phyloP scores from a whole-genome alignment of 2,888 invertebrate species.

The Netelia virgata region DNA sequence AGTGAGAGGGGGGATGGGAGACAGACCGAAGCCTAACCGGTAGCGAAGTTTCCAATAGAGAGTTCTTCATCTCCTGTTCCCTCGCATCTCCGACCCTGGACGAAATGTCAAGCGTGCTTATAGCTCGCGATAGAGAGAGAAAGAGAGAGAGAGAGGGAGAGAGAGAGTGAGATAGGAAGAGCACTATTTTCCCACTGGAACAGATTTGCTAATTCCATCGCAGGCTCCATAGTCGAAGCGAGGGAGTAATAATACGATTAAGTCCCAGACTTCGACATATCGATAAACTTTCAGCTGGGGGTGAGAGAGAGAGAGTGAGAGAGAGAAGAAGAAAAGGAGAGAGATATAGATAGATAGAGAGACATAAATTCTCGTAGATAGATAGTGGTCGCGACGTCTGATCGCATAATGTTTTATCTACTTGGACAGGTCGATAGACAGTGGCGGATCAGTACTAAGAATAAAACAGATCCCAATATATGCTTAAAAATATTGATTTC shows the following conservation, averaged over 20 bases:
- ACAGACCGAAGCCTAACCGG: slow-evolving; percentile 29
- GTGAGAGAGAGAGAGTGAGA: background rate
- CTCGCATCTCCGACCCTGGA: background rate
- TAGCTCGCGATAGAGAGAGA: background rate
- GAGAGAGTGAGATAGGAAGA: slow-evolving; percentile 12
- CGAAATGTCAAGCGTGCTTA: background rate
- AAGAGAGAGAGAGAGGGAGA: slow-evolving; percentile 1
- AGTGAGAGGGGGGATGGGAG: background rate
- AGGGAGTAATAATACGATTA: slow-evolving; percentile 52
- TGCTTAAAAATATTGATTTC: background rate
- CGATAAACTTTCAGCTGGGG: slow-evolving; percentile 39
- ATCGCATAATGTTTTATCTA: slow-evolving; percentile 40
- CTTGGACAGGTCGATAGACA: slow-evolving; percentile 4
- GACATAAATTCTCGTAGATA: background rate
- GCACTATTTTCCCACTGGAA: slow-evolving; percentile 45
- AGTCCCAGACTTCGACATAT: slow-evolving; percentile 45
- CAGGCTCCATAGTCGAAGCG: slow-evolving; percentile 13
- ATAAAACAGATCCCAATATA: background rate
- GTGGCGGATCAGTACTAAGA: background rate
- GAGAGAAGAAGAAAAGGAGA: too few relatives aligned
- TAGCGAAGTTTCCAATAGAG: slow-evolving; percentile 59
- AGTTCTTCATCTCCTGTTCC: background rate
- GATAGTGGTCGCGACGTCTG: slow-evolving; percentile 34
- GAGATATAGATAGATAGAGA: too few relatives aligned
- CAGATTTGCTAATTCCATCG: slow-evolving; percentile 59